These are phyloP conservation scores for Aulostomus chinensis DNA, from an alignment of 2,797 vertebrate species.

Conservation along the genomic window DNA sequence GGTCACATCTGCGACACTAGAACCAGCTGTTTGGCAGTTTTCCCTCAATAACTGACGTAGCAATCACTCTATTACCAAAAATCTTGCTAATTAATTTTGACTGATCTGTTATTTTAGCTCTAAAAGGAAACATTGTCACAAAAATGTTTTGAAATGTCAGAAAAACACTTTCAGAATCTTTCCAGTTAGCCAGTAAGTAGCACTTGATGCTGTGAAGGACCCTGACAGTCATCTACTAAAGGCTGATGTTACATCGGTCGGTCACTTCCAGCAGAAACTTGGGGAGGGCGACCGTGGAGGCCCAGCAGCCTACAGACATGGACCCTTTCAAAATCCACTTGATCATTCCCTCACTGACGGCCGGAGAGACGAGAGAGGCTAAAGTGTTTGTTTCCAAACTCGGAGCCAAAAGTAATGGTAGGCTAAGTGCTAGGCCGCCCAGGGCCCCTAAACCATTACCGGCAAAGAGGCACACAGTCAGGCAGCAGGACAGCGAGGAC, in stretches of 20 bases:
- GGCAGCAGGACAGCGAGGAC: slow-evolving; percentile 77
- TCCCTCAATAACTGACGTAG: neutral
- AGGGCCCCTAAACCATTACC: slow-evolving; percentile 70
- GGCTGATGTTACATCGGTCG: slow-evolving; percentile 19
- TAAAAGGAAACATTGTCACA: neutral
- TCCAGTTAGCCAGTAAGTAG: neutral
- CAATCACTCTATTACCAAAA: too few relatives aligned
- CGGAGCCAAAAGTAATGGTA: slow-evolving; percentile 66
- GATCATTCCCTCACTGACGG: slow-evolving; percentile 37
- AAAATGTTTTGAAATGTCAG: slow-evolving; percentile 5
- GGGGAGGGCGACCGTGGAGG: slow-evolving; percentile 62
- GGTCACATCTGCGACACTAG: neutral
- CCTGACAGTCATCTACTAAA: slow-evolving; percentile 14
- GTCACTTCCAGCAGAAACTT: slow-evolving; percentile 72
- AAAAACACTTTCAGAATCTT: neutral
- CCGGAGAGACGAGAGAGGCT: slow-evolving; percentile 41
- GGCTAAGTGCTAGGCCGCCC: slow-evolving; percentile 70
- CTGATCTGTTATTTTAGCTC: neutral
- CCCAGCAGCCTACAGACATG: slow-evolving; percentile 75
- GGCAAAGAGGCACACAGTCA: slow-evolving; percentile 79
- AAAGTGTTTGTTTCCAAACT: slow-evolving; percentile 27
- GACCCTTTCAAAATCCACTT: slow-evolving; percentile 68
- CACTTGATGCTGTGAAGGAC: neutral
- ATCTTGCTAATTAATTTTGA: too few relatives aligned
- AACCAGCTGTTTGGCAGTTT: neutral